Evolutionary conservation across 2,888 invertebrate genomes (phyloP).

Genomic region (Epinotia nisella): DNA sequence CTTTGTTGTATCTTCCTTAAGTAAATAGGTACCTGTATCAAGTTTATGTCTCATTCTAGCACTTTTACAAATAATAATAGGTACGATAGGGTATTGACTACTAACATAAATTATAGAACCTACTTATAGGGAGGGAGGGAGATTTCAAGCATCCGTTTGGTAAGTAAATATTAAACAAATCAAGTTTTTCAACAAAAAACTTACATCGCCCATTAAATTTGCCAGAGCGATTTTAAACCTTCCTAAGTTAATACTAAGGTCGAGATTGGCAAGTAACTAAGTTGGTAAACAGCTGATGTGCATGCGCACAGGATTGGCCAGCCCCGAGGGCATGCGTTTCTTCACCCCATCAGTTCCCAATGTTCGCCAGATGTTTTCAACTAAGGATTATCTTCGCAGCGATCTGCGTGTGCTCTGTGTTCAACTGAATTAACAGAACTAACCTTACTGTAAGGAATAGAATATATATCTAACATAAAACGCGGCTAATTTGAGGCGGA

Average conservation of each 20-base stretch:
- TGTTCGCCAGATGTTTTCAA: constrained; percentile 32
- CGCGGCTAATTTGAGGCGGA: too few relatives aligned
- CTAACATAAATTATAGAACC: too few relatives aligned
- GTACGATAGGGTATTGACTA: too few relatives aligned
- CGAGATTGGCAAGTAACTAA: background rate
- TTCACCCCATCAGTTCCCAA: constrained; percentile 17
- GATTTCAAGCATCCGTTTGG: background rate
- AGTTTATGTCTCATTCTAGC: too few relatives aligned
- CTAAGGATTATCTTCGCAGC: constrained; percentile 11
- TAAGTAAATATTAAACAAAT: background rate
- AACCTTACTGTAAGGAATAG: background rate
- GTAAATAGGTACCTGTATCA: too few relatives aligned
- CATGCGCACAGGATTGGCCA: constrained; percentile 13
- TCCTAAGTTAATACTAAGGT: background rate
- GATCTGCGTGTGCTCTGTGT: constrained; percentile 6
- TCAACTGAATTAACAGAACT: background rate
- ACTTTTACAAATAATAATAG: too few relatives aligned
- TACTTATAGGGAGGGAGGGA: too few relatives aligned
- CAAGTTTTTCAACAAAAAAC: constrained; percentile 1
- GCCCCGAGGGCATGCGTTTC: constrained; percentile 1
- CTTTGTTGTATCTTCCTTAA: too few relatives aligned
- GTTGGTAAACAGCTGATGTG: constrained; percentile 32
- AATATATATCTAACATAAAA: too few relatives aligned
- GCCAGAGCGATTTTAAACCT: constrained; percentile 7
- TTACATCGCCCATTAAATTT: background rate